Conservation (phyloP, 1,140 invertebrate species). For the Pseudachorutes palmiensis region DNA sequence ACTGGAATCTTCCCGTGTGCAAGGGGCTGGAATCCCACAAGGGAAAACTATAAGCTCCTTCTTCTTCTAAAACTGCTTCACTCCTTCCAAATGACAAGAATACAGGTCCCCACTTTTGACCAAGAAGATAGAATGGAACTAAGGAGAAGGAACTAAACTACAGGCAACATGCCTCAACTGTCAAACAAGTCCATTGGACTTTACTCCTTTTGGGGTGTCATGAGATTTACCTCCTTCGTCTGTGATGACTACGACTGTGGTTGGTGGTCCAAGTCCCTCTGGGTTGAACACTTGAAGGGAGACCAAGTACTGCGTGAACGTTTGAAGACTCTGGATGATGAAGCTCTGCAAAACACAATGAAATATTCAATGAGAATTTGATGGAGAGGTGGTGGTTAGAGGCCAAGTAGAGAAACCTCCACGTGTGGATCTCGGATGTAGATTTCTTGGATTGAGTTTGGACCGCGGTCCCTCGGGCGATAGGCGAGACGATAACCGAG, state of each 20-base stretch:
- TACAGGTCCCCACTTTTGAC: not conserved
- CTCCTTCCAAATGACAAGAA: slow-evolving; percentile 7
- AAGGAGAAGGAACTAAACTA: not conserved
- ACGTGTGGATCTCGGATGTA: slow-evolving; percentile 58
- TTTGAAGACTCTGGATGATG: slow-evolving; percentile 59
- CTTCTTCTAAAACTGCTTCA: too few species aligned
- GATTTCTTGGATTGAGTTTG: slow-evolving; percentile 55
- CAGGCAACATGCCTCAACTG: too few species aligned
- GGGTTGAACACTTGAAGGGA: slow-evolving; percentile 69
- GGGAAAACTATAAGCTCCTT: not conserved
- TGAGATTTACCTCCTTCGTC: slow-evolving; percentile 64
- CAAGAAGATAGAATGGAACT: not conserved
- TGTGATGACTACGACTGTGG: slow-evolving; percentile 64
- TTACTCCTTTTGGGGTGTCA: not conserved
- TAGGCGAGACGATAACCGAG: slow-evolving; percentile 64
- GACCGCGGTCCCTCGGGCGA: slow-evolving; percentile 52
- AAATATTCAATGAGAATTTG: not conserved
- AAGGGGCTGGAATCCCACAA: not conserved
- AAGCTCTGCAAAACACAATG: slow-evolving; percentile 51
- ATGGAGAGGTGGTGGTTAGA: not conserved
- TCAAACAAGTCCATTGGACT: too few species aligned
- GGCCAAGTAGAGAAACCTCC: slow-evolving; percentile 49
- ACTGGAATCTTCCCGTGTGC: not conserved
- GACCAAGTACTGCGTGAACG: slow-evolving; percentile 65
- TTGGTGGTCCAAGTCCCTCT: slow-evolving; percentile 59